Base-by-base conservation (phyloP, 2,113 vertebrate genomes). In the Otolemur garnettii region DNA sequence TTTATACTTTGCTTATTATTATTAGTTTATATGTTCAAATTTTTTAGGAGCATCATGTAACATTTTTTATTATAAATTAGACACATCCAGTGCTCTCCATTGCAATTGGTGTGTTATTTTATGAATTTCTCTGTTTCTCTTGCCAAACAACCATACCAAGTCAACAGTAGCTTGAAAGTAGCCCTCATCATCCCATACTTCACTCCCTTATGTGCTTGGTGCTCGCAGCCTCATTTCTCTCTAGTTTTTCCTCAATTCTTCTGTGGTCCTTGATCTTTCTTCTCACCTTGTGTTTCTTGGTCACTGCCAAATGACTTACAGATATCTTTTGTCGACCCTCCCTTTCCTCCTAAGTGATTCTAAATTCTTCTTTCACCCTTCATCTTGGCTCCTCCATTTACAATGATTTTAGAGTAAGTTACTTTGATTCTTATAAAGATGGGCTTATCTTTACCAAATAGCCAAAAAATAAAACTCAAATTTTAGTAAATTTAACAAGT, bases 341-440 rank as follows among this genome's bases (percentile, higher is more conserved):
- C 85, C 17, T 50, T 92, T 71, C 35, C 12, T 78, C 18, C 17
- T 53, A 26, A 71, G 30, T 79, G 60, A 74, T 33, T 83, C 30
- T 80, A 85, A 92, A 64, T 77, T 92, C 21, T 87, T n/a, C 26
- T 80, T 77, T 33, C 24, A 78, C 4, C 18, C 11, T 42, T n/a
- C 60, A 59, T 83, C 38, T 68, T 79, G 35, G 53, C 17, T 69
- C 14, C 42, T 83, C 24, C 28, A 72, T 33, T 77, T 60, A 62
- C 74, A 83, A 60, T 53, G 7, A 86, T 72, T 95, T 89, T 77
- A 92, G 77, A 94, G 55, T 82, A 82, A 24, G 45, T 60, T 64
- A 55, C 4, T 86, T n/a, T 79, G 33, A 4, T 72, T 94, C 53
- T 81, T 75, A 66, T 0, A 28, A 22, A 84, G 38, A 69, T 68